A percentile compares a stretch with the other conserved stretches of the same genome.
Conservation (phyloP, 2,888 invertebrate genomes). For the Ephialtes manifestator region DNA sequence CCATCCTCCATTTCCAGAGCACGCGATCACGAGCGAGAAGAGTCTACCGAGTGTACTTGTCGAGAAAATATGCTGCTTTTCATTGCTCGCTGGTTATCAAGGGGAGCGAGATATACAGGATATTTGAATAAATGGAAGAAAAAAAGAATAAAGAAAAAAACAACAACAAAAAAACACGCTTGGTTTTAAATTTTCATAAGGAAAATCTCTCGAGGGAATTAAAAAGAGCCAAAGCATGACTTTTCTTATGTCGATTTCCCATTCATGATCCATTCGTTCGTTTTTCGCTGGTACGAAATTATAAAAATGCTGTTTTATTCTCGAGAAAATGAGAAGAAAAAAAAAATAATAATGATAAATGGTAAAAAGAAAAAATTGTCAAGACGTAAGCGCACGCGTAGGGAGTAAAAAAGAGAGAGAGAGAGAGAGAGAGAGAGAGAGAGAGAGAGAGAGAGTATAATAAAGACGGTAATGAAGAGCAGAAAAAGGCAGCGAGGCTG, state of each 20-base stretch:
- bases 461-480: conserved; percentile 32
- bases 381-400: not conserved
- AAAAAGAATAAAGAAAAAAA: no score
- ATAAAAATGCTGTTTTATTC: not conserved
- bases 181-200: conserved; percentile 39
- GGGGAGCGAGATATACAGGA: not conserved
- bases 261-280: not conserved
- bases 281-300: not conserved
- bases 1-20: conserved; percentile 13
- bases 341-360: not conserved
- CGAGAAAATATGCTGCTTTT: not conserved
- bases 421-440: not conserved
- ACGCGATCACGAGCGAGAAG: conserved; percentile 15
- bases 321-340: not conserved
- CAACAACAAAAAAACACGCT: no score
- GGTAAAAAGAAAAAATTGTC: not conserved
- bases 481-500: conserved; percentile 9
- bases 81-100: not conserved
- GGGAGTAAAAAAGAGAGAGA: not conserved
- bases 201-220: not conserved
- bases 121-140: conserved; percentile 34
- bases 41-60: not conserved
- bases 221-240: not conserved
- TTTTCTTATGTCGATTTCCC: not conserved
- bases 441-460: not conserved